A percentile compares a stretch with the other conserved stretches of the same genome.
Evolutionary conservation across 2,113 vertebrate species (phyloP).

Genomic region (Eudyptes chrysolophus): DNA sequence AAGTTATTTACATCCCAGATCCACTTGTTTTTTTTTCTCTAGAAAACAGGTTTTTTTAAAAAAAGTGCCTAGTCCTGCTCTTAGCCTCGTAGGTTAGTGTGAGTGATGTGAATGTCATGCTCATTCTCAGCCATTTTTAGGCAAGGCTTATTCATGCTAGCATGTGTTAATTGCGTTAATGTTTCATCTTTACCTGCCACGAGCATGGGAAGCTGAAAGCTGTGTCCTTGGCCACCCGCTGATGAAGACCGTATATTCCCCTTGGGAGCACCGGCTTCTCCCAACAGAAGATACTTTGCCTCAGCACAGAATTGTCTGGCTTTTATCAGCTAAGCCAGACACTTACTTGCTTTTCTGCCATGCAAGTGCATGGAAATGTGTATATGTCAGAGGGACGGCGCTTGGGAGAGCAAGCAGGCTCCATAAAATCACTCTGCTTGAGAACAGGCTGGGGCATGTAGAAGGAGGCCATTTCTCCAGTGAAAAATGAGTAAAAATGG

Average conservation of each 20-base stretch:
- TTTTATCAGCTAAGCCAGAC: constrained; percentile 5
- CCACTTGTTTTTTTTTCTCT: background rate
- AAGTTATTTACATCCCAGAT: background rate
- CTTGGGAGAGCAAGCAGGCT: background rate
- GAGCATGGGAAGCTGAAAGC: background rate
- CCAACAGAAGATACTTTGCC: background rate
- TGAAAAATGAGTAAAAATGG: background rate
- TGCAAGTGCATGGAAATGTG: background rate
- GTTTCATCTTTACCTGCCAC: constrained; percentile 5
- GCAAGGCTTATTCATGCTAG: background rate
- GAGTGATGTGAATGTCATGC: background rate
- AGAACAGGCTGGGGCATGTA: background rate
- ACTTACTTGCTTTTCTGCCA: background rate
- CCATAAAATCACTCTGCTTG: background rate
- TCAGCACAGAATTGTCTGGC: background rate
- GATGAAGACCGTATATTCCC: background rate
- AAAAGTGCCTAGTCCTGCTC: constrained; percentile 41
- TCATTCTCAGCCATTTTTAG: background rate
- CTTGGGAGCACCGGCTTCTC: background rate
- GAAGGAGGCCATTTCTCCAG: background rate
- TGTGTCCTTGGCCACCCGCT: background rate
- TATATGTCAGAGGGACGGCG: background rate
- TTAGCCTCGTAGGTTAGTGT: constrained; percentile 7
- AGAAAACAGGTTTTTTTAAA: background rate
- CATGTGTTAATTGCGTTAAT: background rate